Percentiles rank a stretch among this genome's conserved stretches.
Conservation (phyloP, 2,888 invertebrate species). For the Aleiodes testaceus region DNA sequence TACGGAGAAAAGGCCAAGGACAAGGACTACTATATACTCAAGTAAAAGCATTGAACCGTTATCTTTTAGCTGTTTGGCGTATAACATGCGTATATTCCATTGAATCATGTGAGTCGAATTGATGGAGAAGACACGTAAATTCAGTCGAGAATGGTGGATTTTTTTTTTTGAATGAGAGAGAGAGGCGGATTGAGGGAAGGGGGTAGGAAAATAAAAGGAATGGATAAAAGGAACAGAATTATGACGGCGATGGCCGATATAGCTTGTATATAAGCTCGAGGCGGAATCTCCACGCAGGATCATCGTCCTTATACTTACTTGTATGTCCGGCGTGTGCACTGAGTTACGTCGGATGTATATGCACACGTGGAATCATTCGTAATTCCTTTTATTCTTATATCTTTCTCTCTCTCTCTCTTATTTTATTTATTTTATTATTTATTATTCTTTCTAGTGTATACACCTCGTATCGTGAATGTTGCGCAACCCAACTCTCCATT, state of each 20-base stretch:
- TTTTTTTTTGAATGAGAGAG: constrained; percentile 8
- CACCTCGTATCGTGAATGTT: too few species aligned
- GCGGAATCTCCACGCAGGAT: constrained; percentile 31
- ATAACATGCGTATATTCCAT: constrained; percentile 24
- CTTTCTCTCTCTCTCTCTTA: neutral
- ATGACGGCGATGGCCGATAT: constrained; percentile 32
- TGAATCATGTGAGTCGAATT: constrained; percentile 31
- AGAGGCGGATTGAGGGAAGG: neutral
- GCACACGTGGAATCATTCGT: constrained; percentile 13
- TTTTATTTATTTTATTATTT: neutral
- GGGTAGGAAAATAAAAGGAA: constrained; percentile 26
- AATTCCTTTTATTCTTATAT: neutral
- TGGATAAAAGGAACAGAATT: constrained; percentile 31
- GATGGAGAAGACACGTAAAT: constrained; percentile 27
- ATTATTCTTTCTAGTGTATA: neutral
- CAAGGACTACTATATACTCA: constrained; percentile 30
- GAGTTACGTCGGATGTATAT: constrained; percentile 32
- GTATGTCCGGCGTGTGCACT: constrained; percentile 28
- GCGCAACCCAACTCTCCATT: too few species aligned
- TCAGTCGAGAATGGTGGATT: constrained; percentile 15
- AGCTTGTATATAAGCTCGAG: constrained; percentile 33
- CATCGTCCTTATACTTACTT: constrained; percentile 30
- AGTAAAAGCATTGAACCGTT: constrained; percentile 19
- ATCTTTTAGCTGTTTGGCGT: constrained; percentile 23
- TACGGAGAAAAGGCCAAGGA: constrained; percentile 28